These are phyloP conservation scores for Orientallactaga bullata DNA, from an alignment of 2,113 vertebrate genomes.

Conservation along the genomic window DNA sequence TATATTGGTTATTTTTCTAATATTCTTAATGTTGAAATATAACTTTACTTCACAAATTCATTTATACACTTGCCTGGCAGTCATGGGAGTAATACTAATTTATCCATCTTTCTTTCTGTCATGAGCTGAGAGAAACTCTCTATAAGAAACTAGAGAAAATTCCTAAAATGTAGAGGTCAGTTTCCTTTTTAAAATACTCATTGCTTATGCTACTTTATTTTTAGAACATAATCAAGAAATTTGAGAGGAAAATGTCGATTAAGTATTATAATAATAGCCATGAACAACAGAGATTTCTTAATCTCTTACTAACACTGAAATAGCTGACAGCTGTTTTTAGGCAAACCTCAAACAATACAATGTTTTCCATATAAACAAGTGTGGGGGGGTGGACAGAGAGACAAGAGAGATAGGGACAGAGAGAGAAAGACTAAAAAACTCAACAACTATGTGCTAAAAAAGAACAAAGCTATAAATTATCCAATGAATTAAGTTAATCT, in stretches of 20 bases:
- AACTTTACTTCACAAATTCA: background rate
- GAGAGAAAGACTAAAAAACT: background rate
- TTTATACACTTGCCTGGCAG: background rate
- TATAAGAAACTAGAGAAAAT: constrained; percentile 7
- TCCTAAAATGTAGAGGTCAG: constrained; percentile 16
- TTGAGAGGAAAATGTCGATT: constrained; percentile 27
- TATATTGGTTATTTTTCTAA: background rate
- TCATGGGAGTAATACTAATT: constrained; percentile 3
- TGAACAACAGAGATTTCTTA: background rate
- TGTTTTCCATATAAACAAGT: background rate
- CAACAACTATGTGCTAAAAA: constrained; percentile 29
- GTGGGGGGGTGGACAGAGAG: background rate
- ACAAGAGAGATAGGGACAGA: background rate
- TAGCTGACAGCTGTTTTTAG: background rate
- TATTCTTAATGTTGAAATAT: background rate
- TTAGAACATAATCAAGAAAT: constrained; percentile 47
- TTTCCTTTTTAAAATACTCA: constrained; percentile 53
- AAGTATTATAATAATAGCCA: constrained; percentile 18
- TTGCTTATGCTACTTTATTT: constrained; percentile 60
- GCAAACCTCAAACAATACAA: constrained; percentile 12
- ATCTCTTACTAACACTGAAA: background rate
- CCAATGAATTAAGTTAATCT: background rate
- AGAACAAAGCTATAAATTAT: background rate
- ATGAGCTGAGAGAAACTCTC: background rate
- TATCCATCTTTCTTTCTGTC: background rate